These are phyloP conservation scores for Panurus biarmicus DNA, from an alignment of 2,113 vertebrate genomes.

Conservation along the genomic window DNA sequence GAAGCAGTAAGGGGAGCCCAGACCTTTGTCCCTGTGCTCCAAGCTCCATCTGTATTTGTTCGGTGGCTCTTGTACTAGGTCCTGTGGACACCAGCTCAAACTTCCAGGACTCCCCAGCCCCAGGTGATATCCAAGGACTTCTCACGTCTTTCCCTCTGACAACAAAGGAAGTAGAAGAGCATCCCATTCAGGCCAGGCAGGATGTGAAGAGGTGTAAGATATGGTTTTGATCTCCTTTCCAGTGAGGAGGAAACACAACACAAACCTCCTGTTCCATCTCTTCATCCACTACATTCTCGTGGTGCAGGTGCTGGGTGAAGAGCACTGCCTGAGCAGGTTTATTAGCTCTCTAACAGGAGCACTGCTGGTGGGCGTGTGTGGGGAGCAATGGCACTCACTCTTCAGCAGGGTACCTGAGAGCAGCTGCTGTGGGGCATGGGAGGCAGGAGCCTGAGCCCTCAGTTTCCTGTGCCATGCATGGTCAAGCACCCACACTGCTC, in stretches of 20 bases:
- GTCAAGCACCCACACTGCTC: neutral
- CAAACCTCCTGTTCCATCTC: neutral
- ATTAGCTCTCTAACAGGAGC: neutral
- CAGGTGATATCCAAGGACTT: neutral
- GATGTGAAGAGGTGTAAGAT: neutral
- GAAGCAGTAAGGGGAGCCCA: neutral
- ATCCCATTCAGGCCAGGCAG: neutral
- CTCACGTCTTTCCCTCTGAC: neutral
- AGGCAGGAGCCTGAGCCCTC: neutral
- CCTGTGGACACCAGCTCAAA: neutral
- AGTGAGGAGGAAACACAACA: neutral
- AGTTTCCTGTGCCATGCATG: accelerated
- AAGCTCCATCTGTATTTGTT: neutral
- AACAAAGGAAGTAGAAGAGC: neutral
- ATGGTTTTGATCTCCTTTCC: neutral
- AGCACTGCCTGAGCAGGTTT: neutral
- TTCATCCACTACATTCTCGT: accelerated
- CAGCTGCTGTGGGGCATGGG: neutral
- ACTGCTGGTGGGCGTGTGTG: neutral
- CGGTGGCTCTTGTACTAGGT: neutral
- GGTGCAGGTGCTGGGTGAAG: neutral
- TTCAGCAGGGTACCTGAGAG: neutral
- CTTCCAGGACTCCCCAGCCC: neutral
- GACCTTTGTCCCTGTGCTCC: neutral
- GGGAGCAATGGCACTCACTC: accelerated